These are phyloP conservation scores for Napeogenes inachia DNA, from an alignment of 2,888 invertebrate species.

Conservation along the genomic window DNA sequence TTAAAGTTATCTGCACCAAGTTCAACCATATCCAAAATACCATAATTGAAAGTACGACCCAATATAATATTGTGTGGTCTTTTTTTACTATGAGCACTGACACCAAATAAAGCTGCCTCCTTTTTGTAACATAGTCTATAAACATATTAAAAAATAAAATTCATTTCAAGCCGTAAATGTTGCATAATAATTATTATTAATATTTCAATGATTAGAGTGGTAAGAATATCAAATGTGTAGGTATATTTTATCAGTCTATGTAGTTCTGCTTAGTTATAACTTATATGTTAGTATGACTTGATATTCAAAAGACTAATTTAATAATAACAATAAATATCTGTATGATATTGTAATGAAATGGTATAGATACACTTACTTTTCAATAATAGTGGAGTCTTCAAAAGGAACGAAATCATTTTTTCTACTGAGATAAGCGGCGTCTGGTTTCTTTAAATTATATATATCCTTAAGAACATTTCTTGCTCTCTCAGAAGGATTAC, in stretches of 20 bases:
- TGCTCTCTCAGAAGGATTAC: constrained; percentile 84
- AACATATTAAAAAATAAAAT: neutral
- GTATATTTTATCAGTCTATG: no score
- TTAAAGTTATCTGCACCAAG: constrained; percentile 91
- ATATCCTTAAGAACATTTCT: constrained; percentile 89
- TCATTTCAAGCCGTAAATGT: no score
- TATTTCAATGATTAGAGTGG: no score
- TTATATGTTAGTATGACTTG: no score
- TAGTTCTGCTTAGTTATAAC: no score
- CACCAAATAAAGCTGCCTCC: constrained; percentile 92
- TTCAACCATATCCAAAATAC: constrained; percentile 97
- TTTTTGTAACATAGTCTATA: constrained; percentile 84
- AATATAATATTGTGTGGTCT: constrained; percentile 93
- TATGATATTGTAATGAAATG: no score
- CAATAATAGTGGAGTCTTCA: constrained; percentile 91
- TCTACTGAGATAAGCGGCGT: constrained; percentile 83
- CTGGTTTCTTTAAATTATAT: constrained; percentile 90
- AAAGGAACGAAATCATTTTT: constrained; percentile 96
- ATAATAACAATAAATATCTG: no score
- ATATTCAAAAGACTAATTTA: no score
- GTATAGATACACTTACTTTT: constrained; percentile 75
- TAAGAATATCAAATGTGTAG: no score
- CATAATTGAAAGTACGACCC: constrained; percentile 93
- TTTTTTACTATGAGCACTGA: constrained; percentile 96
- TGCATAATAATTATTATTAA: no score